Evolutionary conservation across 2,113 vertebrate genomes (phyloP).

Genomic region (Paedocypris sp.): DNA sequence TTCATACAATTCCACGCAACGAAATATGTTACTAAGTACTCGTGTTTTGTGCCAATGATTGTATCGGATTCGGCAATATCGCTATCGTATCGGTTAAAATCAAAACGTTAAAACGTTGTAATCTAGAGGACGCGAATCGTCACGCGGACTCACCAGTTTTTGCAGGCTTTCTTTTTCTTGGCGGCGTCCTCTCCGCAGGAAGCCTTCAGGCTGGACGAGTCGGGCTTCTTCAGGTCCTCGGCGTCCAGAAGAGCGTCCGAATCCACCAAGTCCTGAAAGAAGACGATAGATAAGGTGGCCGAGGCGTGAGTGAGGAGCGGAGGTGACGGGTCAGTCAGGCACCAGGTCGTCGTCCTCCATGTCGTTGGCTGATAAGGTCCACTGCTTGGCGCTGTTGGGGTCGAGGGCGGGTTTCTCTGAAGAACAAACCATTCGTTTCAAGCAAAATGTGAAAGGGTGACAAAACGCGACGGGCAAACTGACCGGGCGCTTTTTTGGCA

Average conservation of each 20-base stretch:
- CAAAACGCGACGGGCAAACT: conserved; percentile 40
- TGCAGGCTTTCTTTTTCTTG: conserved; percentile 88
- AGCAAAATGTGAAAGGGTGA: too few relatives aligned
- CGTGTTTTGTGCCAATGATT: too few relatives aligned
- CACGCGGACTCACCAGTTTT: conserved; percentile 78
- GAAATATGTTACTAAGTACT: too few relatives aligned
- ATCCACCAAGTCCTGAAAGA: conserved; percentile 78
- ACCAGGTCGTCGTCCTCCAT: conserved; percentile 83
- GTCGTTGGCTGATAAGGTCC: conserved; percentile 84
- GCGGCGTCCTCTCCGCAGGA: conserved; percentile 68
- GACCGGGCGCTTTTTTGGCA: conserved; percentile 57
- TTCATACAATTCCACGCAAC: too few relatives aligned
- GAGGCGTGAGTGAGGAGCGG: neutral
- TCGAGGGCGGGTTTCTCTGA: conserved; percentile 76
- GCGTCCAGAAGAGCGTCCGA: conserved; percentile 84
- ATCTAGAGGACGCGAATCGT: too few relatives aligned
- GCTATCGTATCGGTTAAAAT: too few relatives aligned
- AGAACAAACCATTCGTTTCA: conserved; percentile 8
- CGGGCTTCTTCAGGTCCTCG: conserved; percentile 86
- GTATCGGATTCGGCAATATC: too few relatives aligned
- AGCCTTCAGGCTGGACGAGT: conserved; percentile 70
- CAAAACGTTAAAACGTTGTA: too few relatives aligned
- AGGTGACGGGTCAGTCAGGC: conserved; percentile 36
- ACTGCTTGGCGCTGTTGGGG: conserved; percentile 69
- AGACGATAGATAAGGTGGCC: neutral